A percentile compares a stretch with the other conserved stretches of the same genome.
Evolutionary conservation across 2,797 vertebrate species (phyloP).

Genomic region (Uromys caudimaculatus): DNA sequence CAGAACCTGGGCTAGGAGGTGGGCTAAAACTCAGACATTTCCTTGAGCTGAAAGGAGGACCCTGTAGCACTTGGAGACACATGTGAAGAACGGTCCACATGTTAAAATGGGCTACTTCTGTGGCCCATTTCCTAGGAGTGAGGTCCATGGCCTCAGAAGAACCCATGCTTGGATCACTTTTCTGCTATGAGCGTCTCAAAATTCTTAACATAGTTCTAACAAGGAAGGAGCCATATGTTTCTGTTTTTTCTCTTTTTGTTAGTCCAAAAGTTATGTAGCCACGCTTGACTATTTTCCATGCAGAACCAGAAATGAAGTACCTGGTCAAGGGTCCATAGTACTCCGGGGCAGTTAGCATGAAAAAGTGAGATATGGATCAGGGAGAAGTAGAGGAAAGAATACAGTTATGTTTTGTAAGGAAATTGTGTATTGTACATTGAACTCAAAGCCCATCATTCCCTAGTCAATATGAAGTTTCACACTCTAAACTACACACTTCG

Average conservation of each 20-base stretch:
- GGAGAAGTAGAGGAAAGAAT: neutral
- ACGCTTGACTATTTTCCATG: neutral
- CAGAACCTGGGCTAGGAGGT: constrained; percentile 22
- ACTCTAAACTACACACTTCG: neutral
- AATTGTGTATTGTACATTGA: constrained; percentile 12
- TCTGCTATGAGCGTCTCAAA: neutral
- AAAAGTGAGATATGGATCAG: neutral
- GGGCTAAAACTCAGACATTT: constrained; percentile 11
- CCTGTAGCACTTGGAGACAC: neutral
- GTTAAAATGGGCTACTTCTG: constrained; percentile 24
- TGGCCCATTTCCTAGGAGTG: neutral
- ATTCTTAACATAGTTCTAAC: neutral
- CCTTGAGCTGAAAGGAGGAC: constrained; percentile 42
- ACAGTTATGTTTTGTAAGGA: neutral
- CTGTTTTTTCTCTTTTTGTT: neutral
- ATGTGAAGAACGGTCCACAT: neutral
- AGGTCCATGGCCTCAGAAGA: neutral
- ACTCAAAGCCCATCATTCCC: neutral
- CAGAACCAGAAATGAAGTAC: neutral
- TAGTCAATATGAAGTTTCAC: neutral
- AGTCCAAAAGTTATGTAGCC: neutral
- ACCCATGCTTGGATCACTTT: neutral
- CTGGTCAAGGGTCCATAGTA: neutral
- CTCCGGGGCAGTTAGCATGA: neutral
- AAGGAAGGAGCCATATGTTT: neutral